These are phyloP conservation scores for Trilocha varians DNA, from an alignment of 2,888 invertebrate species.

Conservation along the genomic window DNA sequence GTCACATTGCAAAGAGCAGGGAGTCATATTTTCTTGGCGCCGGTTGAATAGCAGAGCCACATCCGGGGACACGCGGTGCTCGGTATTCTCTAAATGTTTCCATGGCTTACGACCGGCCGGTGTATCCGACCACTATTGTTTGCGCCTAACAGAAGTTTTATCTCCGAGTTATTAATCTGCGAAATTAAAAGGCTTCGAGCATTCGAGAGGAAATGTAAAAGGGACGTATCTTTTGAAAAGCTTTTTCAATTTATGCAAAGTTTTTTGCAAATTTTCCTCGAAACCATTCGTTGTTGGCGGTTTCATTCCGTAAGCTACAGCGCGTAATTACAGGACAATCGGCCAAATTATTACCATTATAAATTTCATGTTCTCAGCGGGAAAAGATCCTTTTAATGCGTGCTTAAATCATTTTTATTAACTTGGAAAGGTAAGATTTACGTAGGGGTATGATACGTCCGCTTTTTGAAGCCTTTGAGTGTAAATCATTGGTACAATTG, in stretches of 20 bases:
- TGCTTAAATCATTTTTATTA: conserved; percentile 69
- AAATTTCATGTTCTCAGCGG: conserved; percentile 52
- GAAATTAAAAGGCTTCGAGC: conserved; percentile 30
- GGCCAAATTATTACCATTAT: conserved; percentile 51
- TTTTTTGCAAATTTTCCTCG: conserved; percentile 3
- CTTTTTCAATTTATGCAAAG: conserved; percentile 14
- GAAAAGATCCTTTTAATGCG: conserved; percentile 61
- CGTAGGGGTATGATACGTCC: conserved; percentile 44
- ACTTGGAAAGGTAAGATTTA: conserved; percentile 66
- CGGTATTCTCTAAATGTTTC: conserved; percentile 28
- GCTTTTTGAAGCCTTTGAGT: conserved; percentile 32
- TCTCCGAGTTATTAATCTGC: conserved; percentile 36
- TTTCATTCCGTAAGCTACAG: conserved; percentile 3
- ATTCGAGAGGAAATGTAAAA: conserved; percentile 19
- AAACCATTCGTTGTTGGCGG: background rate
- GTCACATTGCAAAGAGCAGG: conserved; percentile 19
- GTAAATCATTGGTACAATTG: no score
- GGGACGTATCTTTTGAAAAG: conserved; percentile 17
- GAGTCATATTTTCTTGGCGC: conserved; percentile 21
- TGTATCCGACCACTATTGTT: conserved; percentile 34
- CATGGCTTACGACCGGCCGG: conserved; percentile 19
- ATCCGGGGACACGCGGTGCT: conserved; percentile 15
- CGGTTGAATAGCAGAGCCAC: conserved; percentile 20
- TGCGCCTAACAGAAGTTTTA: conserved; percentile 29
- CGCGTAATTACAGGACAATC: conserved; percentile 47